Evolutionary conservation across 2,113 vertebrate species (phyloP), one percentile per base, ranked within the genome.

Genomic region (Petrocephalus microphthalmus): DNA sequence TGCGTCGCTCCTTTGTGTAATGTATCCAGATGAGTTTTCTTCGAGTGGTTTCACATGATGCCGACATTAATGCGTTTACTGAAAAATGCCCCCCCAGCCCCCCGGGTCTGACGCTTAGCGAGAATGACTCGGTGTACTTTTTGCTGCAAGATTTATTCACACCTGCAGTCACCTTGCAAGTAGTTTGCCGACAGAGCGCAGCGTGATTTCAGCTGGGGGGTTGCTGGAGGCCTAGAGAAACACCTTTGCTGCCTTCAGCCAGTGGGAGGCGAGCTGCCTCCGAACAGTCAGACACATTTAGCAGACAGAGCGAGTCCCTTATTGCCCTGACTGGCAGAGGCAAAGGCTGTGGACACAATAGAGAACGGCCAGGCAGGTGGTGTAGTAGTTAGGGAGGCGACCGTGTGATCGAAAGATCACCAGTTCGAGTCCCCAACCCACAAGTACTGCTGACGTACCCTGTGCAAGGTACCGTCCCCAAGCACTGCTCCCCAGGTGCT

Each of bases 161-260:
- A 78, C 71, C 71, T 78, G 33, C 29, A 78, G 71, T 78, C 71
- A 78, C 71, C 71, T 78, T 78, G 71, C 71, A 78, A 33, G 13
- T 78, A 78, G 71, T 37, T 78, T 78, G 71, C 29, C n/a, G n/a
- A 64, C 60, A 64, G 60, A 3, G 7, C 25, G 60, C n/a, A 64
- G 60, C n/a, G n/a, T 64, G 60, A 29, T 64, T 64, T 11, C 25
- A 64, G 60, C n/a, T 64, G 60, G 47, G 60, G 25, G 11, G 25
- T 29, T 67, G 8, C 19, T 29, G 60, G 60, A n/a, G 60, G 60
- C 60, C 10, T 29, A 19, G 33, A 78, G 71, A 78, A 13, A 42
- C 17, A 13, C 71, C 29, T 78, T 78, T 78, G 33, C 29, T 19
- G 13, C n/a, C 29, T 19, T 19, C 15, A 13, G 17, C 15, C 71